Evolutionary conservation across 2,888 invertebrate species (phyloP).

Genomic region (Pardosa pseudoannulata): DNA sequence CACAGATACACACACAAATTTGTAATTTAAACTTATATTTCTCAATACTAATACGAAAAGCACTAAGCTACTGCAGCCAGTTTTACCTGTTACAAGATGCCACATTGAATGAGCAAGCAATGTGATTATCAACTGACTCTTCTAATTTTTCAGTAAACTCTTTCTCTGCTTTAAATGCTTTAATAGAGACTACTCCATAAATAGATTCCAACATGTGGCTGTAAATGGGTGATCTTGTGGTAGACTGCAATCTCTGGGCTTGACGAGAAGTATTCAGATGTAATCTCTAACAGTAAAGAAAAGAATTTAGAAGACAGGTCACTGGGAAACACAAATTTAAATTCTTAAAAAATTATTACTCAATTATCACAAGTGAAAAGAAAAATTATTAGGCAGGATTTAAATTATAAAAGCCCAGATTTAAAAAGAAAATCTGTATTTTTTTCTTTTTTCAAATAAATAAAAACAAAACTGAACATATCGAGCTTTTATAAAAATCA

Average conservation of each 20-base stretch:
- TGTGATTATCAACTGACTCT: slow-evolving; percentile 75
- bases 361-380: no score
- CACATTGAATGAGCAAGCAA: slow-evolving; percentile 30
- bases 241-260: slow-evolving; percentile 79
- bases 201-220: slow-evolving; percentile 79
- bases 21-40: neutral
- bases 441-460: no score
- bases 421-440: no score
- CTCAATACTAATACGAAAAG: neutral
- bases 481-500: no score
- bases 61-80: no score
- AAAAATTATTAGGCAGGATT: no score
- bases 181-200: slow-evolving; percentile 78
- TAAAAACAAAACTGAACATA: no score
- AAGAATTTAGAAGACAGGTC: no score
- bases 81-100: slow-evolving; percentile 46
- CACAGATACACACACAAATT: neutral
- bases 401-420: no score
- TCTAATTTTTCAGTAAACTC: slow-evolving; percentile 53
- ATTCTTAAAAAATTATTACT: no score
- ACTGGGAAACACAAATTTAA: no score
- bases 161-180: slow-evolving; percentile 66
- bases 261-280: slow-evolving; percentile 79
- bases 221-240: slow-evolving; percentile 79
- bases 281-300: slow-evolving; percentile 79